Percentiles rank a stretch among this genome's conserved stretches.
Evolutionary conservation across 2,888 invertebrate genomes (phyloP).

Genomic region (Endotricha flammealis): DNA sequence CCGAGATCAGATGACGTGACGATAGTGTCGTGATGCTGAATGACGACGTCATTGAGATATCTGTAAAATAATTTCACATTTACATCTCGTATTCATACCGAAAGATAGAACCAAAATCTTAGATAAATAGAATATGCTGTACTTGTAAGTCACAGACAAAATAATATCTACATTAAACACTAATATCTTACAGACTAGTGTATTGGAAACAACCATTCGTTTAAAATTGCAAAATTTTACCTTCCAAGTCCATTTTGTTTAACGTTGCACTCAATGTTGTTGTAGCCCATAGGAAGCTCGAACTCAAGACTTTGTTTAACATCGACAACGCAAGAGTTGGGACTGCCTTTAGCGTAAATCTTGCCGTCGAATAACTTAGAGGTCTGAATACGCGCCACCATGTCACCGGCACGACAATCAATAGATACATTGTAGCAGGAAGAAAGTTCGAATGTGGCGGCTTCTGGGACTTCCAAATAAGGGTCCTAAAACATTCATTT

Average conservation of each 20-base stretch:
- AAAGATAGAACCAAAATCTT: neutral
- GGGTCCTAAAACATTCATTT: conserved; percentile 86
- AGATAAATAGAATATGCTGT: too few species aligned
- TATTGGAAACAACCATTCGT: too few species aligned
- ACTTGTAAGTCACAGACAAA: too few species aligned
- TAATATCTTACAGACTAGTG: too few species aligned
- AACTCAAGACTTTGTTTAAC: conserved; percentile 93
- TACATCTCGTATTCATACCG: too few species aligned
- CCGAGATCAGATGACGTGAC: conserved; percentile 96
- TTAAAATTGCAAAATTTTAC: conserved; percentile 37
- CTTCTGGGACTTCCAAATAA: conserved; percentile 93
- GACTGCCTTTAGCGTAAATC: conserved; percentile 96
- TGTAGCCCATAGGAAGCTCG: conserved; percentile 94
- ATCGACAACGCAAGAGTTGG: conserved; percentile 94
- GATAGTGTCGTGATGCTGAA: conserved; percentile 97
- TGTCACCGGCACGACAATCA: conserved; percentile 94
- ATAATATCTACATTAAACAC: too few species aligned
- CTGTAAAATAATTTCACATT: conserved; percentile 35
- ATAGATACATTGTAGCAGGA: conserved; percentile 97
- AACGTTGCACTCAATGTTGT: conserved; percentile 95
- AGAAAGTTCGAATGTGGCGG: conserved; percentile 93
- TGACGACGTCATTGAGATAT: conserved; percentile 94
- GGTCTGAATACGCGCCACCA: conserved; percentile 95
- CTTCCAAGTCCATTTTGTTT: conserved; percentile 91
- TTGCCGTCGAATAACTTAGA: conserved; percentile 95